Evolutionary conservation across 1,140 invertebrate species (phyloP).

Genomic region (Lucilia sericata): DNA sequence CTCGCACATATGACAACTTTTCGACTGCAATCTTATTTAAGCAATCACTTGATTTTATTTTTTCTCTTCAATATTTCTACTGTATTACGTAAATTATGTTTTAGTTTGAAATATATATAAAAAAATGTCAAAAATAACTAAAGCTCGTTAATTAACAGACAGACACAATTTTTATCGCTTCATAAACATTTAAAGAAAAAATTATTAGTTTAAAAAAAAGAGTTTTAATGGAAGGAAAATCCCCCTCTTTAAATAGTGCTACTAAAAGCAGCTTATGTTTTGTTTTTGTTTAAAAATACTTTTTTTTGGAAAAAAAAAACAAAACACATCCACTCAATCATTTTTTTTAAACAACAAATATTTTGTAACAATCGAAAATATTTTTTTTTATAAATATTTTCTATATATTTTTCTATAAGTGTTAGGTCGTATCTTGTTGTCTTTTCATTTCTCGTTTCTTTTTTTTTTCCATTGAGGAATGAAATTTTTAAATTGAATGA

Average conservation of each 20-base stretch:
- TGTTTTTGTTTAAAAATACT: background rate
- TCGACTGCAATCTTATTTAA: background rate
- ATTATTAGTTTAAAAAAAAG: background rate
- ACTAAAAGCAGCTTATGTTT: background rate
- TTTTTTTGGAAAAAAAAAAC: conserved; percentile 25
- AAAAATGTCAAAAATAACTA: conserved; percentile 30
- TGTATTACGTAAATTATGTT: background rate
- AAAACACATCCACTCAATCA: conserved; percentile 43
- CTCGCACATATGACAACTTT: background rate
- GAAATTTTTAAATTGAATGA: no score
- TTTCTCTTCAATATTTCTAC: background rate
- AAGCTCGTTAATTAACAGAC: conserved; percentile 37
- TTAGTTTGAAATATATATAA: background rate
- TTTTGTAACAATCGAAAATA: conserved; percentile 24
- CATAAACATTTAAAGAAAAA: conserved; percentile 14
- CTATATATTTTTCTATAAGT: background rate
- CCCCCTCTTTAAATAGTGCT: background rate
- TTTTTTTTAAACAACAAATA: conserved; percentile 29
- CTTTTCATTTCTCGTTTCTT: no score
- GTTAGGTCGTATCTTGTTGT: background rate
- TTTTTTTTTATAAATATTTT: conserved; percentile 19
- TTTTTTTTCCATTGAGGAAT: background rate
- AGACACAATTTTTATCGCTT: conserved; percentile 39
- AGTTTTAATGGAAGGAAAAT: conserved; percentile 3
- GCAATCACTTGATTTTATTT: background rate